Percentiles rank a stretch among this genome's conserved stretches.
These are phyloP conservation scores for Scaptodrosophila latifasciaeformis DNA, from an alignment of 2,888 invertebrate species.

Conservation along the genomic window DNA sequence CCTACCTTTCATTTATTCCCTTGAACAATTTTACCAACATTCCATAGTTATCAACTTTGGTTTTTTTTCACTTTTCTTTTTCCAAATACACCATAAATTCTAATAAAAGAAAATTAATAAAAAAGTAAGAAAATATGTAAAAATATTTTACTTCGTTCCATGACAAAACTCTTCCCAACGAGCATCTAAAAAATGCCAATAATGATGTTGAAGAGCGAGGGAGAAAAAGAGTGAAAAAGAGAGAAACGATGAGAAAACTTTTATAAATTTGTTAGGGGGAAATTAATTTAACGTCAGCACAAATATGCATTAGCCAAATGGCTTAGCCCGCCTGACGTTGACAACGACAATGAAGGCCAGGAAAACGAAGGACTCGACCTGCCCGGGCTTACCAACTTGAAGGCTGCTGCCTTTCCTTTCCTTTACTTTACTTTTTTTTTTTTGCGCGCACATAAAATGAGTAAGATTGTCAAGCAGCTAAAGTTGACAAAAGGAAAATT, in stretches of 20 bases:
- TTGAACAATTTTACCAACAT: too few species aligned
- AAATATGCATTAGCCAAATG: slow-evolving; percentile 62
- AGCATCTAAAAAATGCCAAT: slow-evolving; percentile 51
- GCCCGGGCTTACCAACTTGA: too few species aligned
- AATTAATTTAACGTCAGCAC: slow-evolving; percentile 65
- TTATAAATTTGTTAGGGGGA: slow-evolving; percentile 56
- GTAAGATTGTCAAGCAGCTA: slow-evolving; percentile 27
- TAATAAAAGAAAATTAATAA: too few species aligned
- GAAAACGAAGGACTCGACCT: not conserved
- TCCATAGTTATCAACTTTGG: too few species aligned
- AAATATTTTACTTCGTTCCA: too few species aligned
- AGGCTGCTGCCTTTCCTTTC: too few species aligned
- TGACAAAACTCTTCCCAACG: too few species aligned
- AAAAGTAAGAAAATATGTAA: too few species aligned
- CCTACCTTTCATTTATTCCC: too few species aligned
- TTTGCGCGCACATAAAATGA: slow-evolving; percentile 1
- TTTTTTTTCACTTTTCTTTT: too few species aligned
- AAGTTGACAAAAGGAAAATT: slow-evolving; percentile 44
- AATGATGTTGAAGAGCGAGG: slow-evolving; percentile 26
- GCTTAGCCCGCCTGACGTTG: slow-evolving; percentile 34
- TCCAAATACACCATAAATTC: too few species aligned
- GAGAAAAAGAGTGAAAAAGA: slow-evolving; percentile 3
- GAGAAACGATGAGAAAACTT: slow-evolving; percentile 16
- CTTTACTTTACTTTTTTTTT: too few species aligned
- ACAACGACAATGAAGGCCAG: slow-evolving; percentile 16